Percentiles rank a stretch among this genome's conserved stretches.
These are phyloP conservation scores for Anguilla pacifica DNA, from an alignment of 2,797 vertebrate genomes.

Conservation along the genomic window DNA sequence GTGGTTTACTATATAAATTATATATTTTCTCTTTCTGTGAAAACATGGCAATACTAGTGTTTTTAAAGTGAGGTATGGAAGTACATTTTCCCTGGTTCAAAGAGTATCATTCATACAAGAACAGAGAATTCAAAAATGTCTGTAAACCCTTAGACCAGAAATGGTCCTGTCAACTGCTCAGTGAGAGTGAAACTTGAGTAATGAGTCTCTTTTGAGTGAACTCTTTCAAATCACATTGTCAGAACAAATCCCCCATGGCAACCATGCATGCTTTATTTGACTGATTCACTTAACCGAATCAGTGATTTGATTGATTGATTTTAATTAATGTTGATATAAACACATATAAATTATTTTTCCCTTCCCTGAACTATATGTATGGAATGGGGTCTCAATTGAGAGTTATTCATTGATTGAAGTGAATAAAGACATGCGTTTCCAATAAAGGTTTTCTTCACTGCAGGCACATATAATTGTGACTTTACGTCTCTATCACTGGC, in stretches of 20 bases:
- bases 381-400: neutral
- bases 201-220: conserved; percentile 22
- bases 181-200: conserved; percentile 24
- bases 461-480: neutral
- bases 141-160: conserved; percentile 18
- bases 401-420: conserved; percentile 13
- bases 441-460: neutral
- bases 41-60: neutral
- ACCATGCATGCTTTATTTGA: conserved; percentile 21
- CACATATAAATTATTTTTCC: conserved; percentile 14
- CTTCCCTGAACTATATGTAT: conserved; percentile 1
- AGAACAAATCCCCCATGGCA: conserved; percentile 17
- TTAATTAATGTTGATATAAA: conserved; percentile 25
- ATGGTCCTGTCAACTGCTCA: conserved; percentile 23
- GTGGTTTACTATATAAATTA: neutral
- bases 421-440: conserved; percentile 3
- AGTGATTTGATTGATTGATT: conserved; percentile 26
- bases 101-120: conserved; percentile 15
- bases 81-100: conserved; percentile 4
- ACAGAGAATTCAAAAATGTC: conserved; percentile 18
- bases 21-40: neutral
- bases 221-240: conserved; percentile 25
- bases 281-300: conserved; percentile 22
- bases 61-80: conserved; percentile 1
- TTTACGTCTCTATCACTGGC: neutral